phyloP scores from a whole-genome alignment of 2,797 vertebrate species.

The Prionace glauca region DNA sequence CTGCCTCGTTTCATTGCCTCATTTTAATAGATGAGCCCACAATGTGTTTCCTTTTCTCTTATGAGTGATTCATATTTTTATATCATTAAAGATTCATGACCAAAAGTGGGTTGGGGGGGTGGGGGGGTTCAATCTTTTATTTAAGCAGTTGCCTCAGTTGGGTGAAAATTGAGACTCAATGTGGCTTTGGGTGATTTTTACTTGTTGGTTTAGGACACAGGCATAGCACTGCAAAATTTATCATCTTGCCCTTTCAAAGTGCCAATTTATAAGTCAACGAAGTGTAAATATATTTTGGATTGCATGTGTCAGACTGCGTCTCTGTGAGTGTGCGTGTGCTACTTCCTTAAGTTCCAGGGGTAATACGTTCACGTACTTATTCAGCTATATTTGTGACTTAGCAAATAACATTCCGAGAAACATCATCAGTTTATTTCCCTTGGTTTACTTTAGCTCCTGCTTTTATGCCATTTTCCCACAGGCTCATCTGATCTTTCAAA shows the following conservation, averaged over 20 bases:
- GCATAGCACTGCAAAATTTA: neutral
- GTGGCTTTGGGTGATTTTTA: neutral
- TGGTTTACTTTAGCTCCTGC: neutral
- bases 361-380: neutral
- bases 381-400: neutral
- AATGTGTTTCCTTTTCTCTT: too few relatives aligned
- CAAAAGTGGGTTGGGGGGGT: neutral
- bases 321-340: too few relatives aligned
- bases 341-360: too few relatives aligned
- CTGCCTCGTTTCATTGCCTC: too few relatives aligned
- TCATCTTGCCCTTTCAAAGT: neutral
- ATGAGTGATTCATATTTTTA: too few relatives aligned
- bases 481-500: neutral
- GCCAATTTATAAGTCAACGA: neutral
- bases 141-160: neutral
- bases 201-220: neutral
- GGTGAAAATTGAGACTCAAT: neutral
- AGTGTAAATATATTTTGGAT: neutral
- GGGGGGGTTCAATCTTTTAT: neutral
- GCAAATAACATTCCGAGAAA: neutral
- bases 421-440: neutral
- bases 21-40: too few relatives aligned
- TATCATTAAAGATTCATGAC: too few relatives aligned
- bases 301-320: neutral
- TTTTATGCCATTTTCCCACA: neutral